phyloP scores from a whole-genome alignment of 2,113 vertebrate species.

The Eira barbara region DNA sequence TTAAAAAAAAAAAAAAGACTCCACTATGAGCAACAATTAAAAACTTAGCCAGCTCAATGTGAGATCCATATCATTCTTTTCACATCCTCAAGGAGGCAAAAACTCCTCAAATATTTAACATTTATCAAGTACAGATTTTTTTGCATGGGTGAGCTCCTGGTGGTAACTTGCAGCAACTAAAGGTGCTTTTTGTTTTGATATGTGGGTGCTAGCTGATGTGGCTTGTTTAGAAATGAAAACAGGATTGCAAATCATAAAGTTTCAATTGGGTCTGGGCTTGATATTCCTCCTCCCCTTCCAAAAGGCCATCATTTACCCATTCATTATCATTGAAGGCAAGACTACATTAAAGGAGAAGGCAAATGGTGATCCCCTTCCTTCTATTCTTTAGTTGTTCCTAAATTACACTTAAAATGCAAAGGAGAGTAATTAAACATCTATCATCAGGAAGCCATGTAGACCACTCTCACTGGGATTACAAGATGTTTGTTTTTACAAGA shows the following conservation, averaged over 20 bases:
- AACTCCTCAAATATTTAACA: conserved; percentile 3
- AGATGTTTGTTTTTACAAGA: conserved; percentile 52
- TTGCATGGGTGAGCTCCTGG: not conserved
- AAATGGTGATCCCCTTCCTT: not conserved
- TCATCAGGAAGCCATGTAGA: conserved; percentile 28
- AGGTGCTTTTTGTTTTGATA: not conserved
- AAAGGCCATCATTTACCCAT: not conserved
- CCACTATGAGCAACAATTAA: not conserved
- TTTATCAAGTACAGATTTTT: not conserved
- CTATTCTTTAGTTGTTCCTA: not conserved
- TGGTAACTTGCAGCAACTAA: not conserved
- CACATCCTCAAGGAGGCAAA: conserved; percentile 12
- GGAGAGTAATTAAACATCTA: conserved; percentile 23
- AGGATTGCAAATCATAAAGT: conserved; percentile 7
- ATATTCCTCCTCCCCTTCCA: not conserved
- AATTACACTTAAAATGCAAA: conserved; percentile 52
- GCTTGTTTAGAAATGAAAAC: conserved; percentile 49
- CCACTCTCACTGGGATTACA: not conserved
- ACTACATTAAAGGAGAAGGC: conserved; percentile 16
- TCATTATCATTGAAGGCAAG: conserved; percentile 25
- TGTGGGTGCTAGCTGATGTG: not conserved
- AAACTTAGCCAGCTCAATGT: not conserved
- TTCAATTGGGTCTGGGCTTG: not conserved
- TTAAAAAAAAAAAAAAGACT: conserved; percentile 25
- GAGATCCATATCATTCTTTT: not conserved